phyloP scores from a whole-genome alignment of 2,797 vertebrate genomes.

The Tympanoctomys barrerae region DNA sequence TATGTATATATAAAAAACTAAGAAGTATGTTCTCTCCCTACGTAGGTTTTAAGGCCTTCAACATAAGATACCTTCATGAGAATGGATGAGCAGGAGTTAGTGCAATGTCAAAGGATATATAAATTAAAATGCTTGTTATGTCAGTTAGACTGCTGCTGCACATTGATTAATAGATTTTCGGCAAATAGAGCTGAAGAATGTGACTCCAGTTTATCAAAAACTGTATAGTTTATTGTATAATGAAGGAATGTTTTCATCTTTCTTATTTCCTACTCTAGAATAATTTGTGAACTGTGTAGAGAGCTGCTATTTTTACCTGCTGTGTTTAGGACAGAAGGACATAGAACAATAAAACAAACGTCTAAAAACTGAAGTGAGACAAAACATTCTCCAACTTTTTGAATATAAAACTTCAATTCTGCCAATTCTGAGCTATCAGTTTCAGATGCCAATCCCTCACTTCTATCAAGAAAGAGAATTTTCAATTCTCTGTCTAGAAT shows the following conservation, averaged over 20 bases:
- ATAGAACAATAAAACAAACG: neutral
- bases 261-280: neutral
- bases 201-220: neutral
- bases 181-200: neutral
- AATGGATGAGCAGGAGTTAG: no score
- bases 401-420: neutral
- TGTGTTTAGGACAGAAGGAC: neutral
- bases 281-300: neutral
- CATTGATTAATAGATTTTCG: neutral
- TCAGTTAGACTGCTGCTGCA: neutral
- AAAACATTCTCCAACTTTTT: neutral
- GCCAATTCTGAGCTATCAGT: neutral
- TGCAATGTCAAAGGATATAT: no score
- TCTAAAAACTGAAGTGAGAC: neutral
- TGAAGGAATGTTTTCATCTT: neutral
- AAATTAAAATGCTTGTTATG: neutral
- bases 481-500: neutral
- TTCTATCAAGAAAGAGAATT: neutral
- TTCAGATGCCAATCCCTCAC: neutral
- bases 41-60: neutral
- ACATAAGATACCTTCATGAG: neutral
- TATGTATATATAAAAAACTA: neutral
- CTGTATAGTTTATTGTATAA: neutral
- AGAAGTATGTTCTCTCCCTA: neutral
- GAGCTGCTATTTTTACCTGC: neutral